These are phyloP conservation scores for Trichomalopsis sarcophagae DNA, from an alignment of 1,140 invertebrate genomes.

Conservation along the genomic window DNA sequence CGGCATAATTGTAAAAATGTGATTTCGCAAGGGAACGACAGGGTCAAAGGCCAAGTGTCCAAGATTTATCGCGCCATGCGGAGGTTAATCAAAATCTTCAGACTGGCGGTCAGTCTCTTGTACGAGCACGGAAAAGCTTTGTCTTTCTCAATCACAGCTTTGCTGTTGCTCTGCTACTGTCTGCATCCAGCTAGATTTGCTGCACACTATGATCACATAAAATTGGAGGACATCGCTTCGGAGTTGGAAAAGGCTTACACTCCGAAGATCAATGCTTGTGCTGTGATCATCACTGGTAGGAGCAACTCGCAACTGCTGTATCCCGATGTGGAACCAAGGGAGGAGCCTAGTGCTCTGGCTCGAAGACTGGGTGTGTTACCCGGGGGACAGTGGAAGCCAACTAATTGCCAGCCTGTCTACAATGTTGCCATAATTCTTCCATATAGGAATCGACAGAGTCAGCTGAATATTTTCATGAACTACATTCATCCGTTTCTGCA, in stretches of 20 bases:
- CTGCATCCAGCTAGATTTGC: slow-evolving; percentile 71
- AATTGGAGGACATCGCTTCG: slow-evolving; percentile 66
- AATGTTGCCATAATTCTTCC: slow-evolving; percentile 92
- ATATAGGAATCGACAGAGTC: slow-evolving; percentile 88
- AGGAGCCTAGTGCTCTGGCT: slow-evolving; percentile 64
- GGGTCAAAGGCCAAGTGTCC: background rate
- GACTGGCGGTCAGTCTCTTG: slow-evolving; percentile 31
- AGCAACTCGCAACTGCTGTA: slow-evolving; percentile 63
- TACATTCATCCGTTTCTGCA: slow-evolving; percentile 94
- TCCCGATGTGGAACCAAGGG: slow-evolving; percentile 65
- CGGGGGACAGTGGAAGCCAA: slow-evolving; percentile 84
- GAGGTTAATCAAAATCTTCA: slow-evolving; percentile 22
- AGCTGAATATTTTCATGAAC: slow-evolving; percentile 87
- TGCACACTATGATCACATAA: slow-evolving; percentile 69
- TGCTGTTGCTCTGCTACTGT: slow-evolving; percentile 66
- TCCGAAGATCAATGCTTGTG: slow-evolving; percentile 66
- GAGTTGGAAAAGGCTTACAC: slow-evolving; percentile 70
- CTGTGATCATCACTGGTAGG: slow-evolving; percentile 51
- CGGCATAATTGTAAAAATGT: background rate
- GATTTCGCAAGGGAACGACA: background rate
- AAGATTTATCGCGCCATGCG: background rate
- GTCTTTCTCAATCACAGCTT: slow-evolving; percentile 57
- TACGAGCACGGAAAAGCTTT: slow-evolving; percentile 63
- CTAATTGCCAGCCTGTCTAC: slow-evolving; percentile 83
- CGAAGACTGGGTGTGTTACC: slow-evolving; percentile 65